Percentiles rank a stretch among this genome's conserved stretches.
Evolutionary conservation across 2,797 vertebrate genomes (phyloP).

Genomic region (Sebastes kiyomatsui): DNA sequence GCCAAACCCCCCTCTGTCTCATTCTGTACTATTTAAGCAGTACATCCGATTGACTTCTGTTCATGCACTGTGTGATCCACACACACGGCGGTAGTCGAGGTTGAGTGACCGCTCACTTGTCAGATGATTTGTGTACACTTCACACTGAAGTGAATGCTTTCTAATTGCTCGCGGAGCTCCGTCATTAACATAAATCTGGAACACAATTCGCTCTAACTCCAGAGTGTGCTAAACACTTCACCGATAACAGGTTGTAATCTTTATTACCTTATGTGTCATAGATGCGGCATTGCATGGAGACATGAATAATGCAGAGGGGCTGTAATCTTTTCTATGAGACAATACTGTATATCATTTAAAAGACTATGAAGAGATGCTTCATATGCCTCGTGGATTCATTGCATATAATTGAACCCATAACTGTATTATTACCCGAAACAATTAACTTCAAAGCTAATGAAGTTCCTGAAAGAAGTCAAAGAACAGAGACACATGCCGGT

Average conservation of each 20-base stretch:
- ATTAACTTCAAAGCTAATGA: constrained; percentile 59
- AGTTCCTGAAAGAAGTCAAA: constrained; percentile 41
- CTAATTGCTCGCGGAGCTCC: constrained; percentile 62
- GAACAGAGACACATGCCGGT: background rate
- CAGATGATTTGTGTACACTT: constrained; percentile 72
- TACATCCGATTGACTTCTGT: constrained; percentile 37
- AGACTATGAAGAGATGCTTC: constrained; percentile 33
- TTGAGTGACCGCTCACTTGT: constrained; percentile 70
- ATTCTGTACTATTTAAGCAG: constrained; percentile 20
- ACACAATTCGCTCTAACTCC: constrained; percentile 65
- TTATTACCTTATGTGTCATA: constrained; percentile 78
- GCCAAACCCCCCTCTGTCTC: background rate
- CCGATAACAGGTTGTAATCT: constrained; percentile 77
- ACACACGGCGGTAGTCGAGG: constrained; percentile 50
- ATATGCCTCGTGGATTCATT: constrained; percentile 50
- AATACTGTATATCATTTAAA: constrained; percentile 61
- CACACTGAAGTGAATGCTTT: constrained; percentile 63
- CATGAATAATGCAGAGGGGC: constrained; percentile 69
- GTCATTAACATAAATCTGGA: constrained; percentile 71
- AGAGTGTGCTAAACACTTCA: constrained; percentile 74
- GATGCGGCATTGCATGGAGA: constrained; percentile 54
- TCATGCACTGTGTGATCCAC: constrained; percentile 43
- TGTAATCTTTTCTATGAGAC: constrained; percentile 58
- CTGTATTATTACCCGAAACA: constrained; percentile 44
- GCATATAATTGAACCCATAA: constrained; percentile 57